These are phyloP conservation scores for Merops nubicus DNA, from an alignment of 2,113 vertebrate species.

Conservation along the genomic window DNA sequence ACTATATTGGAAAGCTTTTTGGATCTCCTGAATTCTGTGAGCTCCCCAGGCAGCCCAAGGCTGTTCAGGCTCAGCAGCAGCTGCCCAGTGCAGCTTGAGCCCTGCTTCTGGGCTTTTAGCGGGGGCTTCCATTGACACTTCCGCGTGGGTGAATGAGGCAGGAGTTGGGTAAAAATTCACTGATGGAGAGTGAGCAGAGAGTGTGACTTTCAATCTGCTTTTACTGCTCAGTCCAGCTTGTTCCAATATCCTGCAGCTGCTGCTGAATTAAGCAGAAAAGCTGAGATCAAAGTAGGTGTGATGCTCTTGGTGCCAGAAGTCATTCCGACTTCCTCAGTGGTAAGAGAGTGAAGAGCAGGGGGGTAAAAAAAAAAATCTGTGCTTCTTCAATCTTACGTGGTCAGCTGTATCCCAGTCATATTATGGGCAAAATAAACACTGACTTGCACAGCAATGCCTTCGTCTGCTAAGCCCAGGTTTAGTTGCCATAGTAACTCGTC, in stretches of 20 bases:
- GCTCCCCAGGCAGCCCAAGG: background rate
- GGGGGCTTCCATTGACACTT: background rate
- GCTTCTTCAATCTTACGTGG: background rate
- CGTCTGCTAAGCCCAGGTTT: conserved; percentile 46
- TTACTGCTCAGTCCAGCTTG: background rate
- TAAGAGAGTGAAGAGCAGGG: background rate
- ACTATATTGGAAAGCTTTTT: background rate
- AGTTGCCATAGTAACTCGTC: conserved; percentile 59
- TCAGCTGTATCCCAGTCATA: background rate
- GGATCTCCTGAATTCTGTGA: background rate
- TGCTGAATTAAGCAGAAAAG: background rate
- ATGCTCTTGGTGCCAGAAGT: background rate
- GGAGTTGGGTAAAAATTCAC: background rate
- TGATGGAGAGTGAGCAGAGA: background rate
- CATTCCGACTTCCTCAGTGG: background rate
- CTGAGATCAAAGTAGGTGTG: background rate
- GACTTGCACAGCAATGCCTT: conserved; percentile 29
- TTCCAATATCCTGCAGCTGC: background rate
- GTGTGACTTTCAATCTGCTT: background rate
- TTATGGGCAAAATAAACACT: conserved; percentile 25
- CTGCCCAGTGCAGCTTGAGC: background rate
- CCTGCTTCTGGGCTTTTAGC: background rate
- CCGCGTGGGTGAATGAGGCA: background rate
- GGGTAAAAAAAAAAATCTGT: background rate
- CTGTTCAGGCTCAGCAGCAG: background rate